Evolutionary conservation across 2,888 invertebrate species (phyloP), one percentile per base, ranked within the genome.

Genomic region (Drosophila kambysellisi): DNA sequence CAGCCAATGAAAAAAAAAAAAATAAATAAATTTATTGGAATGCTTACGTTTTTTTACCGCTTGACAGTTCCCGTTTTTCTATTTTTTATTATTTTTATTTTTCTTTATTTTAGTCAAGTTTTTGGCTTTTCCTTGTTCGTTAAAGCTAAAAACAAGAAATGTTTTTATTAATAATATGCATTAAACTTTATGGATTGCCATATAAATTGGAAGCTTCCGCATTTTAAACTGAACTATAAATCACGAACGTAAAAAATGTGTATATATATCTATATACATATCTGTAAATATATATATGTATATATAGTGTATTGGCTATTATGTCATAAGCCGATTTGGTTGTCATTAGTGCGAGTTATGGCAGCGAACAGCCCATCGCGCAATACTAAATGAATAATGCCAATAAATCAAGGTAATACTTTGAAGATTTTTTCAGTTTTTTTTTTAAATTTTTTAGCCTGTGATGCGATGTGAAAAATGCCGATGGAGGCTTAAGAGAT

Each of bases 311-410:
- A 61, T 76, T 74, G 57, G 58, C 48, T 56, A 85, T 85, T 89
- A 89, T 88, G 81, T 88, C 85, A 85, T 85, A 85, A 85, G 85
- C 85, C 89, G 85, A 85, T 85, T 85, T 78, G 70, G 20, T 48
- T 70, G 86, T 85, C 90, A 89, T 89, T 88, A 88, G 85, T 62
- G 61, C 58, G 63, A 59, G 80, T 70, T 72, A 70, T 76, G 76
- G 60, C 77, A 76, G 67, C 71, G 46, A 11, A n/a, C 54, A 41
- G 56, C 41, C 29, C 39, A 56, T 54, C 50, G 33, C 65, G 71
- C 68, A 81, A 70, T 72, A 65, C 57, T 73, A 72, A 76, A 83
- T 77, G 74, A 72, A 78, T 77, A 87, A 79, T 79, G 80, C 77
- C 77, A 89, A 89, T 89, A 85, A 85, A 85, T 85, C 89, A 89